Base-by-base conservation (phyloP, 53 echinoderm and acorn worm species). In the Antedon mediterranea region DNA sequence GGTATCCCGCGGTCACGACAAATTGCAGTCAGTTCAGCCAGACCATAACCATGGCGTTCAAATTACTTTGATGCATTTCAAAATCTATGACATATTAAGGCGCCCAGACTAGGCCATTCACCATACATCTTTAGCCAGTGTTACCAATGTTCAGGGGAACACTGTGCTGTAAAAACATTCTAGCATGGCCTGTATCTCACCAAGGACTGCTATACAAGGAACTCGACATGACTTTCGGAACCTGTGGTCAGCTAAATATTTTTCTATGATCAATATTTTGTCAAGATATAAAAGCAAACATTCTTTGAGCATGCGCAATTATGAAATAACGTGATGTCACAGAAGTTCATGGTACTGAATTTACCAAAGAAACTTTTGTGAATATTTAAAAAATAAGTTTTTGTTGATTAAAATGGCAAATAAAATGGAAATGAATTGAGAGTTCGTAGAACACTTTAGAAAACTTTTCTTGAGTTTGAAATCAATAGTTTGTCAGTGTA, bases 11-110 rank as follows among this genome's bases (percentile, higher is more conserved):
- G 57, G 57, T 57, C 57, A 57, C 57, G 57, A 57, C 57, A 57
- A 57, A 57, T 57, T 57, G 57, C 57, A 57, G 57, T 57, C 57
- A 57, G 57, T 23, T 57, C 57, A 18, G 57, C 57, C 57, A 57
- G 57, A 57, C 57, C 57, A 57, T 57, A 57, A 57, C 57, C 57
- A 57, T 57, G 57, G 57, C 57, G 57, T 57, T 57, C 57, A 57
- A 57, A 57, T 57, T 57, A 57, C 57, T 57, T 57, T 57, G 57
- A 57, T 57, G 57, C 18, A 57, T 57, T 57, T 57, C 7, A 57
- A 57, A 23, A 57, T 57, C 9, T 23, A 57, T 57, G 57, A 57
- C 57, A 57, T 57, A 57, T 57, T 23, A 26, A 57, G 57, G 57
- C 57, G 37, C 37, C 37, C 37, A 37, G 37, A 11, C 37, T 37